Conservation (phyloP, 1,140 invertebrate genomes). For the Cotesia chilonis region DNA sequence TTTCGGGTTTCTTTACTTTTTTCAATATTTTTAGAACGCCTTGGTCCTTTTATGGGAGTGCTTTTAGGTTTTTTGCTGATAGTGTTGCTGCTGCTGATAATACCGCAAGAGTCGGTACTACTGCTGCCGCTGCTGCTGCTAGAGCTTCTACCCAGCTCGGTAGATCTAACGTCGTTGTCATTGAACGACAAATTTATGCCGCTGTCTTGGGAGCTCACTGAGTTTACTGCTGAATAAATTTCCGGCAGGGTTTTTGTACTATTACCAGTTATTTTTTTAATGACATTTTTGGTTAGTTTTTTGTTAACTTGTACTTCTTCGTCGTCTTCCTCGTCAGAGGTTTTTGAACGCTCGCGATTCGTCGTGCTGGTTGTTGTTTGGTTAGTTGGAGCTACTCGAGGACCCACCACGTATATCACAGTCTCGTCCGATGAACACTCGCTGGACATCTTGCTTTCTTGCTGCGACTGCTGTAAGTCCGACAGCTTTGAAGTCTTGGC, state of each 20-base stretch:
- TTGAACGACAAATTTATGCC: conserved; percentile 79
- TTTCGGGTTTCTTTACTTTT: conserved; percentile 36
- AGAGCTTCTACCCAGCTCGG: conserved; percentile 52
- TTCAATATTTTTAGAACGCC: conserved; percentile 39
- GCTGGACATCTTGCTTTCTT: conserved; percentile 63
- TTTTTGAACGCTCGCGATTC: conserved; percentile 36
- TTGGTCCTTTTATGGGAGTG: conserved; percentile 29
- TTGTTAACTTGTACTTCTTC: conserved; percentile 60
- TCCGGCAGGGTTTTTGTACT: conserved; percentile 60
- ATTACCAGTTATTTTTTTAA: conserved; percentile 40
- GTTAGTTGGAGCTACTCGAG: conserved; percentile 43
- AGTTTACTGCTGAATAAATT: conserved; percentile 72
- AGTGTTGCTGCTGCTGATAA: conserved; percentile 45
- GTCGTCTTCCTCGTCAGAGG: conserved; percentile 63
- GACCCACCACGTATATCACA: conserved; percentile 61
- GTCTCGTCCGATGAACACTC: conserved; percentile 65
- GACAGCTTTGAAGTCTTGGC: conserved; percentile 52
- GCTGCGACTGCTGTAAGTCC: conserved; percentile 55
- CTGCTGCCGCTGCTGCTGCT: conserved; percentile 50
- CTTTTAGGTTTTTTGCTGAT: conserved; percentile 27
- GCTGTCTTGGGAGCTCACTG: conserved; percentile 78
- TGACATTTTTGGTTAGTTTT: conserved; percentile 37
- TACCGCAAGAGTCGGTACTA: conserved; percentile 55
- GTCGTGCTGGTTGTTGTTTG: not conserved
- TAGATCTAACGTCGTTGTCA: conserved; percentile 69